These are phyloP conservation scores for Antechinus stuartii DNA, from an alignment of 2,113 vertebrate genomes.

Conservation along the genomic window DNA sequence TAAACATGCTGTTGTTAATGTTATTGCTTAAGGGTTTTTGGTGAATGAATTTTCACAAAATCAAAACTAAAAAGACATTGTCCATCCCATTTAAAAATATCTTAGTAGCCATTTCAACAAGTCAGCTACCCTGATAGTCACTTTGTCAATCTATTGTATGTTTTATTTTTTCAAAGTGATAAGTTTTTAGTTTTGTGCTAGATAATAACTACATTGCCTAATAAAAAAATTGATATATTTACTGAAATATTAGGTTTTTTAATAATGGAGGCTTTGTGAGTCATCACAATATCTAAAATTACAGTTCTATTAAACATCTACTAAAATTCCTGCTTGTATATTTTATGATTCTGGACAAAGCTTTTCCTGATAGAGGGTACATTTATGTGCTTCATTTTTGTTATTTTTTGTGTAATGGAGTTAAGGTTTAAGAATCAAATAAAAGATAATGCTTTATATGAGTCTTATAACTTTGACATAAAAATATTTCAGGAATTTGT, in stretches of 20 bases:
- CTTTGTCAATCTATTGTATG: background rate
- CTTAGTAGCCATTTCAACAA: background rate
- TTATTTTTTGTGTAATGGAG: background rate
- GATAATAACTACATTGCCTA: background rate
- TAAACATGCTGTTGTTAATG: background rate
- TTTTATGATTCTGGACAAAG: background rate
- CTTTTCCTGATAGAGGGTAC: background rate
- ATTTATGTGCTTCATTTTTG: background rate
- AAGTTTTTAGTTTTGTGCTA: background rate
- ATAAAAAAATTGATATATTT: background rate
- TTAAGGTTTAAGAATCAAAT: background rate
- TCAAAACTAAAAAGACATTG: background rate
- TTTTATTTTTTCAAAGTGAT: background rate
- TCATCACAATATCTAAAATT: conserved; percentile 19
- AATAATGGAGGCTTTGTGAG: background rate
- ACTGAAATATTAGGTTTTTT: background rate
- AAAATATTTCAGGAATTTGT: background rate
- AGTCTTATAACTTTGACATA: background rate
- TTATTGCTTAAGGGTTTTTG: background rate
- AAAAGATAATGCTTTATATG: background rate
- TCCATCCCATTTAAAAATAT: background rate
- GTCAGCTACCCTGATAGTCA: background rate
- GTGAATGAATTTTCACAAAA: background rate
- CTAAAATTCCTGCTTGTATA: background rate
- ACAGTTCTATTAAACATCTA: conserved; percentile 19